Percentiles rank a stretch among this genome's conserved stretches.
phyloP scores from a whole-genome alignment of 2,113 vertebrate genomes.

The Mus pahari region DNA sequence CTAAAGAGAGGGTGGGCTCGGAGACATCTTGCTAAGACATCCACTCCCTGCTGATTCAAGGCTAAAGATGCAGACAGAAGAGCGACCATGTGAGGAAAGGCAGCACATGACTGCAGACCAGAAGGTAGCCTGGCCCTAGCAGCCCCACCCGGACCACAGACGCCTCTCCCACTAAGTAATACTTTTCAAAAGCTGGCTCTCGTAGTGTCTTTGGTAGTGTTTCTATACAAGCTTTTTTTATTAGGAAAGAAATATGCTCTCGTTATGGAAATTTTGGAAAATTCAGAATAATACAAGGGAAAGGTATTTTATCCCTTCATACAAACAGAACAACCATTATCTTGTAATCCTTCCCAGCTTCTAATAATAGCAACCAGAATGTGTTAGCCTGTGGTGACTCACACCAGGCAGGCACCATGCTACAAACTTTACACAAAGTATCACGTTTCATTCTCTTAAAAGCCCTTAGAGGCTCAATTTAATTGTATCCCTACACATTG shows the following conservation, averaged over 20 bases:
- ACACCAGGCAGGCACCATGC: not conserved
- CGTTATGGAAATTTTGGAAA: constrained; percentile 5
- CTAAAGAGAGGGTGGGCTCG: not conserved
- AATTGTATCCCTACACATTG: constrained; percentile 49
- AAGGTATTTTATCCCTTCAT: not conserved
- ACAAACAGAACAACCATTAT: constrained; percentile 5
- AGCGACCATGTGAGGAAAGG: not conserved
- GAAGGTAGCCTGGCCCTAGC: not conserved
- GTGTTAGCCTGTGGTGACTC: not conserved
- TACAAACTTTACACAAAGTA: not conserved
- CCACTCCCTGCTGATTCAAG: not conserved
- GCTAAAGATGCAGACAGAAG: not conserved
- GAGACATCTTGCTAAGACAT: not conserved
- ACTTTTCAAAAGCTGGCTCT: not conserved
- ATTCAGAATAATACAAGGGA: not conserved
- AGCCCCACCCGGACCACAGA: not conserved
- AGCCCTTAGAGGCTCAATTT: not conserved
- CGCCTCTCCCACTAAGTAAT: not conserved
- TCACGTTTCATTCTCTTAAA: not conserved
- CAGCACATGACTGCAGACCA: not conserved
- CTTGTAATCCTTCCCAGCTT: not conserved
- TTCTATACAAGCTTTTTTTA: not conserved
- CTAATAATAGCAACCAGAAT: not conserved
- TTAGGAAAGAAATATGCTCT: constrained; percentile 42
- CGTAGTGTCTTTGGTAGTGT: not conserved